Conservation (phyloP, 2,888 invertebrate genomes). For the Melipona beecheii region DNA sequence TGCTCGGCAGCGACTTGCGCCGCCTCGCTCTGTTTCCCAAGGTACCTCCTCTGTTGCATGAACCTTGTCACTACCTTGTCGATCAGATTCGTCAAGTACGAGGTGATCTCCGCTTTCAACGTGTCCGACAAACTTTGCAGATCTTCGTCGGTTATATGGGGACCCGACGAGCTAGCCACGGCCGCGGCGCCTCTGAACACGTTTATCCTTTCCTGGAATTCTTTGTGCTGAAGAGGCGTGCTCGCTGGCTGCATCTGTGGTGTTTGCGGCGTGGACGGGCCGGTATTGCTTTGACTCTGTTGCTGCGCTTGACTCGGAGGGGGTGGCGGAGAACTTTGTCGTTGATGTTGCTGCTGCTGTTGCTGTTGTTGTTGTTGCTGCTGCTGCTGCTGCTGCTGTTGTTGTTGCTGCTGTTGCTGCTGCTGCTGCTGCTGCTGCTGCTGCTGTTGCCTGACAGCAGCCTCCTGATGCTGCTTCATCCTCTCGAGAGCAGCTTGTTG, state of each 20-base stretch:
- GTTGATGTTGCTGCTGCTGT: conserved; percentile 85
- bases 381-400: conserved; percentile 87
- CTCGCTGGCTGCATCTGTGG: conserved; percentile 84
- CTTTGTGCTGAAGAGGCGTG: conserved; percentile 86
- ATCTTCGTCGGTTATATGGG: conserved; percentile 90
- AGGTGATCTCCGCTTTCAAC: conserved; percentile 94
- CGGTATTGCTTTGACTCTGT: conserved; percentile 79
- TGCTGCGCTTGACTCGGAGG: conserved; percentile 80
- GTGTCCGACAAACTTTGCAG: conserved; percentile 95
- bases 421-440: conserved; percentile 84
- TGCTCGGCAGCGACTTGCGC: conserved; percentile 93
- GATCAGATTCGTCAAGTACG: conserved; percentile 92
- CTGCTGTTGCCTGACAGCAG: conserved; percentile 85
- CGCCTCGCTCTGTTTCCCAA: conserved; percentile 91
- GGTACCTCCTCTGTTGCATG: conserved; percentile 91
- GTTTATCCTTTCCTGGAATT: conserved; percentile 91
- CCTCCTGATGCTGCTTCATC: conserved; percentile 85
- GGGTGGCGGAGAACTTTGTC: conserved; percentile 84
- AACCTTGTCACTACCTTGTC: conserved; percentile 95
- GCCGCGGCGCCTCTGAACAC: conserved; percentile 89
- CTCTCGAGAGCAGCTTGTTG: conserved; percentile 85
- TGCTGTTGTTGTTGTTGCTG: conserved; percentile 85
- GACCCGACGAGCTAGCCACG: conserved; percentile 86
- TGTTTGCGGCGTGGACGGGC: conserved; percentile 80
- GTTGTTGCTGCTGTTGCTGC: conserved; percentile 85